Conservation (phyloP, 2,797 vertebrate genomes). For the Acanthis flammea region DNA sequence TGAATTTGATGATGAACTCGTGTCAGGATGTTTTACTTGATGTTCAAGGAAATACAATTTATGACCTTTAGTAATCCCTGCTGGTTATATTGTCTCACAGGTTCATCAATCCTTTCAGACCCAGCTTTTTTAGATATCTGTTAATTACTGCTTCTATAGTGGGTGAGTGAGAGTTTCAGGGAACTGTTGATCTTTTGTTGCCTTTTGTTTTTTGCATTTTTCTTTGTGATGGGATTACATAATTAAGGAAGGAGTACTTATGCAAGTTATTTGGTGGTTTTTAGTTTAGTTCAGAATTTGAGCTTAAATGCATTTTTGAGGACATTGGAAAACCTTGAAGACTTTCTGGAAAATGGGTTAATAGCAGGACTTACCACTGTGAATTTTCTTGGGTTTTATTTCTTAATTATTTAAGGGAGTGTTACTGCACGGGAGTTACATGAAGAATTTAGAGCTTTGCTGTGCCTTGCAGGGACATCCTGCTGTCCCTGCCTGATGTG, state of each 20-base stretch:
- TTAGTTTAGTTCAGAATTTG: not conserved
- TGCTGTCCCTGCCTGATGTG: not conserved
- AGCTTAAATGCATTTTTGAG: not conserved
- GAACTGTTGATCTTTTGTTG: not conserved
- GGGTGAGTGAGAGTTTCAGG: not conserved
- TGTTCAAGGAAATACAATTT: not conserved
- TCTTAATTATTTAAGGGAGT: not conserved
- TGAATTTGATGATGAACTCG: not conserved
- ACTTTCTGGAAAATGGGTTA: accelerated
- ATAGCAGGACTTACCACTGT: not conserved
- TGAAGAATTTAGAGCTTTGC: not conserved
- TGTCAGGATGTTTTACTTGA: accelerated
- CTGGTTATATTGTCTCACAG: not conserved
- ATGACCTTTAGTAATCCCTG: not conserved
- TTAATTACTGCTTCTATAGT: not conserved
- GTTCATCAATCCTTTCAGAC: not conserved
- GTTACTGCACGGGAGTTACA: not conserved
- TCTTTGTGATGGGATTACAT: not conserved
- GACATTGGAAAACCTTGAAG: not conserved
- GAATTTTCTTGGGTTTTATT: not conserved
- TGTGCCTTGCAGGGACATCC: not conserved
- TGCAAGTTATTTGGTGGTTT: not conserved
- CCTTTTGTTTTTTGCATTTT: not conserved
- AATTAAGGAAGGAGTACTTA: not conserved
- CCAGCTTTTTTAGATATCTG: not conserved